Evolutionary conservation across 2,797 vertebrate species (phyloP), one percentile per base, ranked within the genome.

Genomic region (Rhabdomys pumilio): DNA sequence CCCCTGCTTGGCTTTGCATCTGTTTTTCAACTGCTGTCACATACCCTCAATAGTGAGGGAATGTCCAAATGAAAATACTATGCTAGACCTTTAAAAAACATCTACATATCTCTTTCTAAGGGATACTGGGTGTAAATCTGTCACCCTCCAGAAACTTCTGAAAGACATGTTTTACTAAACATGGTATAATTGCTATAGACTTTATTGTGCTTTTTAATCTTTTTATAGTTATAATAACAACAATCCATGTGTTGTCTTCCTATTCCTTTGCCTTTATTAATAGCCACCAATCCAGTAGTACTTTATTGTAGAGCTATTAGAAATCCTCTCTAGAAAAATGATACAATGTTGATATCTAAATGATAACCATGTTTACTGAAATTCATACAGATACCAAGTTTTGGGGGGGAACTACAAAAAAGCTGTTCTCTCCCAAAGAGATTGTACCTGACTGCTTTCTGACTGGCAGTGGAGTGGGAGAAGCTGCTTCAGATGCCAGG

Each of bases 1-100:
- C 96, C 67, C 53, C 91, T 97, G 87, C 94, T 91, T 72, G 67
- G 82, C 89, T 98, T 98, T 97, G 97, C 97, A 93, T 9, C 13
- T 75, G 84, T 75, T 89, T 94, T 96, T 96, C 94, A 97, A 98
- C 92, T 72, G 95, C 84, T 97, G 59, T 94, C 93, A 91, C 95
- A 98, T 96, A 97, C 72, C 95, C 83, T 97, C 94, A 94, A 61
- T 95, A 96, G 6, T 0, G 73, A 97, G 76, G 94, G 77, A 80
- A 84, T 97, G 94, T 95, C 82, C 95, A 91, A 90, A 92, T 6
- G 57, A 79, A 95, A 97, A 90, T 29, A 22, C 14, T 89, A 0
- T 69, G 11, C 81, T 76, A 0, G 6, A 38, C 72, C 14, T 91
- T 95, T 90, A 86, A 89, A 90, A 80, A 88, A 75, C 19, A 55